phyloP scores from a whole-genome alignment of 2,113 vertebrate species.

The Notothenia rossii region DNA sequence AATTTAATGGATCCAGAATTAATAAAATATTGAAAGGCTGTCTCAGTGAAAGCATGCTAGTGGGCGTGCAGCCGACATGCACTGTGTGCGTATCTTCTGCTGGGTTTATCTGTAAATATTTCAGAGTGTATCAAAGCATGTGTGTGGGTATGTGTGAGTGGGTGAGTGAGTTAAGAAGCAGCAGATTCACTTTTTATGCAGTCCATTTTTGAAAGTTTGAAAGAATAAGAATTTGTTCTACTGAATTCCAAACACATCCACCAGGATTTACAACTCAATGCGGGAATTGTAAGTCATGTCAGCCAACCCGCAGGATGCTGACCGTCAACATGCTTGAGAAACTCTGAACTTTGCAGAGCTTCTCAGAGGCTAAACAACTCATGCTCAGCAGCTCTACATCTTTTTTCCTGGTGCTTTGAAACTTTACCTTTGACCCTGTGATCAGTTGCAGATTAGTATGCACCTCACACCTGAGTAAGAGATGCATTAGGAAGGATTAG shows the following conservation, averaged over 20 bases:
- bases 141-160: constrained; percentile 44
- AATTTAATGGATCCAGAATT: constrained; percentile 56
- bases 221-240: constrained; percentile 18
- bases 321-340: constrained; percentile 22
- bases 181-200: constrained; percentile 19
- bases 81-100: constrained; percentile 17
- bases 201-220: constrained; percentile 13
- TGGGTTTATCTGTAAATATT: constrained; percentile 24
- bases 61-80: not conserved
- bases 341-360: constrained; percentile 23
- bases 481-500: constrained; percentile 9
- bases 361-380: constrained; percentile 1
- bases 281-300: constrained; percentile 31
- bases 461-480: not conserved
- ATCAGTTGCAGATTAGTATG: constrained; percentile 1
- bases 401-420: not conserved
- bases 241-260: constrained; percentile 18
- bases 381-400: constrained; percentile 6
- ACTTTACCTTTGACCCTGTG: not conserved
- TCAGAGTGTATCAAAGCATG: constrained; percentile 1
- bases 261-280: constrained; percentile 7
- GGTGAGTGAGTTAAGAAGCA: constrained; percentile 50
- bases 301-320: constrained; percentile 12
- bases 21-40: constrained; percentile 41
- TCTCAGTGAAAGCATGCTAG: not conserved